These are phyloP conservation scores for Diabrotica undecimpunctata DNA, from an alignment of 1,140 invertebrate genomes.

Conservation along the genomic window DNA sequence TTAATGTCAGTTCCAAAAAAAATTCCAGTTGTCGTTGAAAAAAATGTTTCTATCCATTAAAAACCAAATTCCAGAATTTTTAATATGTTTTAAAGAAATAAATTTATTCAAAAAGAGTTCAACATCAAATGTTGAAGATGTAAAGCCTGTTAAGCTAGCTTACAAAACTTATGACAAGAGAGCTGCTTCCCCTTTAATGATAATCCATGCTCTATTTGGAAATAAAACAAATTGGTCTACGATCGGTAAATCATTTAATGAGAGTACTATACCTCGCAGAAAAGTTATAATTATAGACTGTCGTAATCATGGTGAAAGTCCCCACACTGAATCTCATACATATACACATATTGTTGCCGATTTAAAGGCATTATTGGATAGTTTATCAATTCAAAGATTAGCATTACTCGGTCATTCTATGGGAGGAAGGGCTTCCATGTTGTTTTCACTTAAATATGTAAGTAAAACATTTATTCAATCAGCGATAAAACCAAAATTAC, in stretches of 20 bases:
- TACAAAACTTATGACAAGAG: neutral
- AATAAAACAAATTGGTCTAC: neutral
- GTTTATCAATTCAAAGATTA: slow-evolving; percentile 59
- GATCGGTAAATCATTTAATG: slow-evolving; percentile 59
- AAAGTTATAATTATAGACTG: slow-evolving; percentile 76
- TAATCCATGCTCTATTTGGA: neutral
- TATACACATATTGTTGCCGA: slow-evolving; percentile 72
- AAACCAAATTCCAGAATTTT: neutral
- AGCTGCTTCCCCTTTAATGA: slow-evolving; percentile 43
- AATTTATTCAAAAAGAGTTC: neutral
- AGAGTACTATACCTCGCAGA: slow-evolving; percentile 53
- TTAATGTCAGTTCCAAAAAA: neutral
- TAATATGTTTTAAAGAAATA: slow-evolving; percentile 67
- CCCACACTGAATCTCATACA: slow-evolving; percentile 64
- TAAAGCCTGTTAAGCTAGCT: neutral
- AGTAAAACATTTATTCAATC: slow-evolving; percentile 24
- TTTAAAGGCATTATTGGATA: slow-evolving; percentile 59
- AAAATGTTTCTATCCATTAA: neutral
- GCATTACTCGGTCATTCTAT: slow-evolving; percentile 82
- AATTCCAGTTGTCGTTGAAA: neutral
- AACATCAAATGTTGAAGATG: neutral
- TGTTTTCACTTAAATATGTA: slow-evolving; percentile 64
- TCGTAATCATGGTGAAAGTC: slow-evolving; percentile 87
- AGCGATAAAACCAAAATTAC: too few species aligned
- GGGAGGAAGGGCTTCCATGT: slow-evolving; percentile 83